Conservation (phyloP, 2,797 vertebrate genomes). For the Chiroxiphia lanceolata region DNA sequence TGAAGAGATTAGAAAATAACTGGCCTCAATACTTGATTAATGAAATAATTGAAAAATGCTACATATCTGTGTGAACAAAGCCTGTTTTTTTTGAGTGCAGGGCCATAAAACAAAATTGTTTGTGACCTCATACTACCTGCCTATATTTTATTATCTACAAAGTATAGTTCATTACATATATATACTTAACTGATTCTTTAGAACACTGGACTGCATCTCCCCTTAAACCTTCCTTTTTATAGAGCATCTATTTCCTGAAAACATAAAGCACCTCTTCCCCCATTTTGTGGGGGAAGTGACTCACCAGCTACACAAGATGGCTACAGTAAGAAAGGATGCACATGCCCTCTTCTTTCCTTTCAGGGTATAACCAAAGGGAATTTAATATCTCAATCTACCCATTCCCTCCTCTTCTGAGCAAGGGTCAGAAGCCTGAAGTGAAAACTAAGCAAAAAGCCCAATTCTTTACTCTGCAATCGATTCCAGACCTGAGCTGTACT, state of each 20-base stretch:
- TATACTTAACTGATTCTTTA: neutral
- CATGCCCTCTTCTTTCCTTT: neutral
- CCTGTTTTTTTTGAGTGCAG: neutral
- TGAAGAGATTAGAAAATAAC: neutral
- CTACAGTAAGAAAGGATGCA: neutral
- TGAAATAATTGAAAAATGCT: neutral
- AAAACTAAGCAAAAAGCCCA: neutral
- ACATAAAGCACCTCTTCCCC: neutral
- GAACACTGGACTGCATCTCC: neutral
- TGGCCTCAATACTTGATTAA: neutral
- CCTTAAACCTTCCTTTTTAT: neutral
- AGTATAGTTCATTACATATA: neutral
- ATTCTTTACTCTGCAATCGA: neutral
- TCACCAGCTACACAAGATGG: neutral
- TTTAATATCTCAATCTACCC: neutral
- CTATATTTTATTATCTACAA: neutral
- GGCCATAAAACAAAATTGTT: neutral
- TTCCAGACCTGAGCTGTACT: neutral
- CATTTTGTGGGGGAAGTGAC: neutral
- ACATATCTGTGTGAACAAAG: neutral
- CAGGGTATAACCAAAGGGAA: neutral
- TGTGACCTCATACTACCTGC: neutral
- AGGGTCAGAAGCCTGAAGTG: constrained; percentile 13
- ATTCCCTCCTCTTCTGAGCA: neutral
- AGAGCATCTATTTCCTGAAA: neutral